Evolutionary conservation across 2,888 invertebrate genomes (phyloP), one percentile per base, ranked within the genome.

Genomic region (Callosobruchus maculatus): DNA sequence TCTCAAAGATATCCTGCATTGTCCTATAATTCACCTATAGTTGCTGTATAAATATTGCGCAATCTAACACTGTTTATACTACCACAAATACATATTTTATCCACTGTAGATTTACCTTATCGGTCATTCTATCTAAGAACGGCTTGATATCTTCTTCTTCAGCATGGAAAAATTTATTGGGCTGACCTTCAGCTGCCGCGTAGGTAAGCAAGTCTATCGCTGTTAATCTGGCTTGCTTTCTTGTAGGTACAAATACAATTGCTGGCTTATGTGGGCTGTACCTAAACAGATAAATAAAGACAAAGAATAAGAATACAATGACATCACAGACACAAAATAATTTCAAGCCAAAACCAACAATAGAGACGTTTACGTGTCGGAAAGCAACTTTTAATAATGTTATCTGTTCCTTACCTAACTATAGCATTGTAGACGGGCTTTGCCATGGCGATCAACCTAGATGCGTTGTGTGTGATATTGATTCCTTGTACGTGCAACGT

Each of bases 401-500:
- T 26, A 26, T 2, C 2, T 26, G 26, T 26, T 4, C 49, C 49
- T 49, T 49, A 49, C 49, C 49, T 49, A 9, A 68, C 68, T 67
- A 99, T 94, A 0, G 97, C 93, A 87, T 97, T 97, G 89, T 98
- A 99, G 0, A 97, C 95, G 0, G 99, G 99, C 84, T 98, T 98
- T 0, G 96, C 95, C 99, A 99, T 99, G 0, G 99, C 97, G 0
- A 98, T 95, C 31, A 99, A 73, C 18, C 99, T 92, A 0, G 98
- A 97, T 0, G 96, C 96, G 84, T 98, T 98, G 89, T 99, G 99
- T 0, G 98, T 97, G 68, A 99, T 95, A 89, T 98, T 99, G 88
- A 98, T 95, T 20, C 99, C 98, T 91, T 95, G 96, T 74, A 99
- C 97, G 84, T 99, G 98, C 70, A 99, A 88, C 85, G 99, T 98